phyloP scores from a whole-genome alignment of 1,140 invertebrate genomes.

The Micrasema longulum region DNA sequence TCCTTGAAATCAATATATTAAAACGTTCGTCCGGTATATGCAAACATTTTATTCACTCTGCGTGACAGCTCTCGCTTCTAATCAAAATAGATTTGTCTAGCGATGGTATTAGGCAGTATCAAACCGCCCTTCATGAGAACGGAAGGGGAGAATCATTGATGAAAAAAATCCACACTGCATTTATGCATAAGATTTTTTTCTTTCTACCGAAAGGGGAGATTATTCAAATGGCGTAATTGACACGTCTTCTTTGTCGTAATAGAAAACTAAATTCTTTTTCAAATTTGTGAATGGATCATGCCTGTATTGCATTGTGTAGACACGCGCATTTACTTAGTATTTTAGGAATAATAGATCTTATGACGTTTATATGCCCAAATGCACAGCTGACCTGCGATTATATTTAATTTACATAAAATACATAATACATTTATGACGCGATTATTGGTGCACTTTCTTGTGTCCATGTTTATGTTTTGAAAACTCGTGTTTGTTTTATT shows the following conservation, averaged over 20 bases:
- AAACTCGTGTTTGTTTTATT: no score
- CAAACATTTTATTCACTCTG: constrained; percentile 22
- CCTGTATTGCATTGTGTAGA: constrained; percentile 20
- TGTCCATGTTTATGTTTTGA: no score
- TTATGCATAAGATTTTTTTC: constrained; percentile 39
- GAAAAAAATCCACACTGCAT: constrained; percentile 8
- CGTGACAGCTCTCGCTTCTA: constrained; percentile 26
- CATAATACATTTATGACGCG: no score
- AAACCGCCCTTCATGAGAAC: constrained; percentile 14
- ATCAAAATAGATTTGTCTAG: constrained; percentile 32
- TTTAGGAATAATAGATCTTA: no score
- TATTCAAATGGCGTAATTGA: constrained; percentile 54
- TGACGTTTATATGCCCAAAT: no score
- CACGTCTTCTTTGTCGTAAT: constrained; percentile 42
- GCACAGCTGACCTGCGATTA: no score
- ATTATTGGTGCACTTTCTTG: no score
- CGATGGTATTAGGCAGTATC: constrained; percentile 15
- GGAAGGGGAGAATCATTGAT: constrained; percentile 14
- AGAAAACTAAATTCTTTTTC: constrained; percentile 37
- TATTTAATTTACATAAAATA: no score
- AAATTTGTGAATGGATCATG: constrained; percentile 32
- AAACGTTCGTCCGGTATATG: constrained; percentile 6
- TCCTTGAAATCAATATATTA: neutral
- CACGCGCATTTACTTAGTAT: constrained; percentile 21
- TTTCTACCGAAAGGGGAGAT: constrained; percentile 37